Evolutionary conservation across 2,888 invertebrate genomes (phyloP).

Genomic region (Hetaerina titia): DNA sequence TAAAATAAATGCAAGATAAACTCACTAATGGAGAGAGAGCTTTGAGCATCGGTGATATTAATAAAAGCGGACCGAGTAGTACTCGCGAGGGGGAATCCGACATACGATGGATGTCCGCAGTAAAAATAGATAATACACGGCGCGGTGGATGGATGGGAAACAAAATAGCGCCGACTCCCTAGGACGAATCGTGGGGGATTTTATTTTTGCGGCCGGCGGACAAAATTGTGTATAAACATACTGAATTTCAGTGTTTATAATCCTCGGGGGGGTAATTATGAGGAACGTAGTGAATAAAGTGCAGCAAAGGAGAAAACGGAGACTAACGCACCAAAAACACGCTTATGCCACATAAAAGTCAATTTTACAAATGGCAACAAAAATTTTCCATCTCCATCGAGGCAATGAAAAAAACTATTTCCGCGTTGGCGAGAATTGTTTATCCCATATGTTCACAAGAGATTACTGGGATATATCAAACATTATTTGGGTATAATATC

Average conservation of each 20-base stretch:
- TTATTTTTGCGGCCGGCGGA: conserved; percentile 7
- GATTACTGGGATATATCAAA: not conserved
- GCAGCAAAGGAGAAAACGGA: not conserved
- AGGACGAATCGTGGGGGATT: not conserved
- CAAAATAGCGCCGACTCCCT: conserved; percentile 30
- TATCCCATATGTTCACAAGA: not conserved
- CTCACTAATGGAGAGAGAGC: conserved; percentile 15
- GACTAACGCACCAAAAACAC: not conserved
- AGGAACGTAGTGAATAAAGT: not conserved
- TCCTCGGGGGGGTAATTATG: conserved; percentile 20
- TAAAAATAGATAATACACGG: conserved; percentile 2
- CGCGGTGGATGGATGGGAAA: not conserved
- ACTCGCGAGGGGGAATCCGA: not conserved
- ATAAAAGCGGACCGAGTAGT: not conserved
- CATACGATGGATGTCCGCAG: conserved; percentile 25
- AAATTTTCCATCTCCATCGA: not conserved
- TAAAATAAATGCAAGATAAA: conserved; percentile 58
- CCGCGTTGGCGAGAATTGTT: not conserved
- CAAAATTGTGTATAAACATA: conserved; percentile 7
- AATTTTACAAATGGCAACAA: not conserved
- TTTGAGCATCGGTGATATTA: not conserved
- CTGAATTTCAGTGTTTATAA: not conserved
- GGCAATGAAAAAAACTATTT: not conserved
- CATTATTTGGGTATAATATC: not conserved
- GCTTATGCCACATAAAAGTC: not conserved